phyloP scores from a whole-genome alignment of 2,113 vertebrate genomes.

The Apteryx mantelli region DNA sequence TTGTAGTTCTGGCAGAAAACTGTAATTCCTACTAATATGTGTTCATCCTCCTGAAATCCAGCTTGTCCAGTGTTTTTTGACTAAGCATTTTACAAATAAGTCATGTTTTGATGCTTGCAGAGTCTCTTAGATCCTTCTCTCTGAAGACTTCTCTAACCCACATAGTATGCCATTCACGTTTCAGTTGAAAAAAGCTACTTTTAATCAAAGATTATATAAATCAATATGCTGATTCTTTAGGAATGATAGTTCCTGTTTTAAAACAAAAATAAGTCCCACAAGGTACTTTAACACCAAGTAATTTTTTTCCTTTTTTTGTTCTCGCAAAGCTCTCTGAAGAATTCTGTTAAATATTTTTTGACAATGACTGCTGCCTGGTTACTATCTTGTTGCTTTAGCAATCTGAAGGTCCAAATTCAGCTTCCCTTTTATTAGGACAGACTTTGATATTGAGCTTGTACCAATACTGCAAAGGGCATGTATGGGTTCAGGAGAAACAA shows the following conservation, averaged over 20 bases:
- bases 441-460: background rate
- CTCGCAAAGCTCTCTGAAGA: conserved; percentile 1
- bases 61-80: background rate
- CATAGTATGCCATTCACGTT: background rate
- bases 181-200: background rate
- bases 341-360: conserved; percentile 2
- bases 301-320: conserved; percentile 3
- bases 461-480: background rate
- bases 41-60: background rate
- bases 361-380: background rate
- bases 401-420: background rate
- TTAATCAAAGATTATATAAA: conserved; percentile 8
- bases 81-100: background rate
- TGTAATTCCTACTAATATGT: background rate
- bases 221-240: conserved; percentile 2
- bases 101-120: background rate
- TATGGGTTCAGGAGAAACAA: background rate
- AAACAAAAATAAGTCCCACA: conserved; percentile 25
- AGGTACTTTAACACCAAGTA: conserved; percentile 1
- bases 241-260: conserved; percentile 3
- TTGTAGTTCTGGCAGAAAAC: background rate
- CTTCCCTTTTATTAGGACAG: background rate
- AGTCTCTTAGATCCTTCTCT: background rate
- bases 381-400: background rate
- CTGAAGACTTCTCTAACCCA: background rate